Conservation (phyloP, 2,888 invertebrate species). For the Sthenelais limicola region DNA sequence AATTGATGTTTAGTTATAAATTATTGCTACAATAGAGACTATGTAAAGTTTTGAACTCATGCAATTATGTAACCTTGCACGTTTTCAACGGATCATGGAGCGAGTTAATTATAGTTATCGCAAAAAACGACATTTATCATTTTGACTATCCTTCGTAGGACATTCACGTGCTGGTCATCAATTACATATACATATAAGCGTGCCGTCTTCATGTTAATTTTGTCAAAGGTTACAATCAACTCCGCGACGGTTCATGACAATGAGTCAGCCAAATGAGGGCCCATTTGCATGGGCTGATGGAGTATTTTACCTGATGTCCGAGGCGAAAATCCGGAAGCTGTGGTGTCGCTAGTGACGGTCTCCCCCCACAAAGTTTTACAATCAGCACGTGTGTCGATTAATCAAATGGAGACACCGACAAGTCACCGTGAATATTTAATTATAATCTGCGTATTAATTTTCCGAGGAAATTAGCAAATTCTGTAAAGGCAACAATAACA, state of each 20-base stretch:
- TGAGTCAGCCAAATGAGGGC: conserved; percentile 9
- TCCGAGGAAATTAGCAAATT: neutral
- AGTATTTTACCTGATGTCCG: conserved; percentile 8
- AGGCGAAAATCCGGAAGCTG: conserved; percentile 6
- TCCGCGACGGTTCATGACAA: neutral
- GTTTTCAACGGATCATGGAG: no score
- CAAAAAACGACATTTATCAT: no score
- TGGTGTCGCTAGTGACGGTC: neutral
- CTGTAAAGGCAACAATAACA: no score
- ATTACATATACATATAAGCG: neutral
- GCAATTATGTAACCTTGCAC: no score
- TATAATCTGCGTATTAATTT: neutral
- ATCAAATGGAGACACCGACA: conserved; percentile 33
- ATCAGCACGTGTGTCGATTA: conserved; percentile 15
- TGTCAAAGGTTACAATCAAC: no score
- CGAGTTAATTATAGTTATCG: no score
- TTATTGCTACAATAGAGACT: no score
- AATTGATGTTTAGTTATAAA: no score
- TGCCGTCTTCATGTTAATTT: neutral
- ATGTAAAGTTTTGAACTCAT: no score
- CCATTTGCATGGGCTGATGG: conserved; percentile 1
- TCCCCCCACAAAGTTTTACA: conserved; percentile 7
- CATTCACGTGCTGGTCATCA: neutral
- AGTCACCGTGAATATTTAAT: conserved; percentile 2
- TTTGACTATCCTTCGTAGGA: no score